Evolutionary conservation across 1,140 invertebrate species (phyloP), one percentile per base, ranked within the genome.

Genomic region (Drosophila tani): DNA sequence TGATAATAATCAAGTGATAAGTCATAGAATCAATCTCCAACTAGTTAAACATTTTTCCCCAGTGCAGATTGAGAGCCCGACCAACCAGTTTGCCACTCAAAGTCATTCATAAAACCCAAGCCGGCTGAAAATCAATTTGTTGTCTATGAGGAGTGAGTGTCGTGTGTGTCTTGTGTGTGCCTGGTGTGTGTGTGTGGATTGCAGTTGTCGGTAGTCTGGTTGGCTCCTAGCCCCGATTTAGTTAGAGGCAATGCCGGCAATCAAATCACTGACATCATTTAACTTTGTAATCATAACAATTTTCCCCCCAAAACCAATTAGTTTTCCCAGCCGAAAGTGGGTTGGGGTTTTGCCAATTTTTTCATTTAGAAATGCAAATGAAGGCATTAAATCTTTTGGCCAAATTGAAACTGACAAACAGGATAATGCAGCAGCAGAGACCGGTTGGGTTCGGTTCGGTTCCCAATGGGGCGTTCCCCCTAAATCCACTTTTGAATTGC

Each of bases 271-370:
- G 85, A 84, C 84, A 87, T 74, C 83, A 80, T 84, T 90, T 84
- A 88, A 84, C 77, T 81, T 81, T 81, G 85, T 90, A 88, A 90
- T 90, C 85, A 90, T 86, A 90, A 90, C 85, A 90, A 90, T 90
- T 90, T 90, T 51, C 66, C 53, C 40, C 47, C 79, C 76, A 76
- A 85, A 90, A 82, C 79, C 85, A 90, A 90, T 90, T 90, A 85
- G 85, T 75, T 81, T 68, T 55, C 40, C 21, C 40, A 50, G 24
- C 64, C 50, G 17, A 87, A 70, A 82, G 78, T 81, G 85, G 85
- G 75, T 51, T 77, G 85, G 27, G 79, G 66, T n/a, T 73, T 73
- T 51, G 45, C 45, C 69, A 60, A 50, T 73, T 58, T 73, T 68
- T 70, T 90, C 79, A 90, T 90, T 90, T 90, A 79, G 67, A 75